Percentiles rank a stretch among this genome's conserved stretches.
These are phyloP conservation scores for Hydractinia symbiolongicarpus DNA, from an alignment of 30 jellyfish, hydroid and myxozoan genomes.

Conservation along the genomic window DNA sequence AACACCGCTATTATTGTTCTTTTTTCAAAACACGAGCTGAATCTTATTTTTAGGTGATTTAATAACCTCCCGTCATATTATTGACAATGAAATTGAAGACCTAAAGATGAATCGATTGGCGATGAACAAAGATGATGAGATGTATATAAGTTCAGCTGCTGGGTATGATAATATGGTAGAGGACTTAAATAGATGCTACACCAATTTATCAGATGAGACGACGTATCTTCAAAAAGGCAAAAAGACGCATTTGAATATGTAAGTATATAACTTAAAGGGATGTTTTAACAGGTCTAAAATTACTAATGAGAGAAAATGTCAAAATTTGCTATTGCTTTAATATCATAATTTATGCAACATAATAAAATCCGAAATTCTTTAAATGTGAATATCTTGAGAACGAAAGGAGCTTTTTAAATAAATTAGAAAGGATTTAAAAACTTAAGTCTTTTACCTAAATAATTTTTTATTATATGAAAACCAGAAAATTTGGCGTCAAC, in stretches of 20 bases:
- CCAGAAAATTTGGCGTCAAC: too few relatives aligned
- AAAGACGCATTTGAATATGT: constrained; percentile 48
- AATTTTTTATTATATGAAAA: too few relatives aligned
- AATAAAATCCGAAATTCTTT: too few relatives aligned
- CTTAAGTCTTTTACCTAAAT: too few relatives aligned
- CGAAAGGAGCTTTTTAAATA: too few relatives aligned
- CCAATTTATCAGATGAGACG: background rate
- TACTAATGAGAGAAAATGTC: too few relatives aligned
- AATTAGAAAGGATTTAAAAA: too few relatives aligned
- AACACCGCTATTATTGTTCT: background rate
- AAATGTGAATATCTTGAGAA: too few relatives aligned
- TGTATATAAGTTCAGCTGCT: background rate
- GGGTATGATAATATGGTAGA: constrained; percentile 8
- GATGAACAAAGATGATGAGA: background rate
- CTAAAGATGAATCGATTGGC: constrained; percentile 6
- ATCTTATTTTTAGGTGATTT: constrained; percentile 29
- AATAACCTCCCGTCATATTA: constrained; percentile 16
- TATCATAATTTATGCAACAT: too few relatives aligned
- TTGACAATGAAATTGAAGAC: constrained; percentile 3
- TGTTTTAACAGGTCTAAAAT: too few relatives aligned
- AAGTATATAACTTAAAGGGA: too few relatives aligned
- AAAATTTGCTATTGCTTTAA: too few relatives aligned
- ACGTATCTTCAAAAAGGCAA: constrained; percentile 51
- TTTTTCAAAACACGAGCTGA: background rate
- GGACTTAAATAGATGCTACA: constrained; percentile 26